Evolutionary conservation across 2,113 vertebrate genomes (phyloP).

Genomic region (Cryptomyrus ogoouensis): DNA sequence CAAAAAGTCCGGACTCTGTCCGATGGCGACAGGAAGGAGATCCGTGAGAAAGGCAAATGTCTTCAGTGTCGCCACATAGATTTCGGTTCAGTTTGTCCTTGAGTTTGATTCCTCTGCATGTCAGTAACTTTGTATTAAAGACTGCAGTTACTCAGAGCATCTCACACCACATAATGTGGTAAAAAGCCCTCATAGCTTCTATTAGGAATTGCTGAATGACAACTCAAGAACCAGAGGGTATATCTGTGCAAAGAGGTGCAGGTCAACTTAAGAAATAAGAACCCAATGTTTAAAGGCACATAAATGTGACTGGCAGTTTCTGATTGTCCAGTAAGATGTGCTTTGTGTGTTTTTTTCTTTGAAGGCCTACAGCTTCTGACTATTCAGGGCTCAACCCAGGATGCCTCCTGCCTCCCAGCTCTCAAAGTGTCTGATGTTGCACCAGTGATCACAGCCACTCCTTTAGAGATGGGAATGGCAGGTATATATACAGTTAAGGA

Average conservation of each 20-base stretch:
- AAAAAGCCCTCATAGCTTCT: background rate
- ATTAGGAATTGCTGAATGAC: background rate
- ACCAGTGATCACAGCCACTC: slow-evolving; percentile 60
- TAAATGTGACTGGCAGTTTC: background rate
- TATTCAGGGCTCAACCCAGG: slow-evolving; percentile 71
- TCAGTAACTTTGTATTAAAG: background rate
- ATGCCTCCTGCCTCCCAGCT: slow-evolving; percentile 80
- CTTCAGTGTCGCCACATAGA: background rate
- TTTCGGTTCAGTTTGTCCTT: slow-evolving; percentile 44
- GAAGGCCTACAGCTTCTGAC: slow-evolving; percentile 77
- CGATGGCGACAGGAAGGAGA: slow-evolving; percentile 60
- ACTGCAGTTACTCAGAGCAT: background rate
- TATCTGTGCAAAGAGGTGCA: background rate
- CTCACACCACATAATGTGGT: background rate
- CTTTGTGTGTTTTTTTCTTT: slow-evolving; percentile 10
- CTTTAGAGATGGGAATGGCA: slow-evolving; percentile 61
- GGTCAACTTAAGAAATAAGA: background rate
- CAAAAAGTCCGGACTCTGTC: slow-evolving; percentile 69
- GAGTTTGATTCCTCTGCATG: background rate
- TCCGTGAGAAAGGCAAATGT: slow-evolving; percentile 71
- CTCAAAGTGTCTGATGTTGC: slow-evolving; percentile 82
- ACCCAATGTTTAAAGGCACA: background rate
- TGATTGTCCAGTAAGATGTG: background rate
- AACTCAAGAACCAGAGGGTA: background rate
- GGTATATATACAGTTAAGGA: slow-evolving; percentile 52